A percentile compares a stretch with the other conserved stretches of the same genome.
Conservation (phyloP, 2,113 vertebrate genomes). For the Ceyx cyanopectus region DNA sequence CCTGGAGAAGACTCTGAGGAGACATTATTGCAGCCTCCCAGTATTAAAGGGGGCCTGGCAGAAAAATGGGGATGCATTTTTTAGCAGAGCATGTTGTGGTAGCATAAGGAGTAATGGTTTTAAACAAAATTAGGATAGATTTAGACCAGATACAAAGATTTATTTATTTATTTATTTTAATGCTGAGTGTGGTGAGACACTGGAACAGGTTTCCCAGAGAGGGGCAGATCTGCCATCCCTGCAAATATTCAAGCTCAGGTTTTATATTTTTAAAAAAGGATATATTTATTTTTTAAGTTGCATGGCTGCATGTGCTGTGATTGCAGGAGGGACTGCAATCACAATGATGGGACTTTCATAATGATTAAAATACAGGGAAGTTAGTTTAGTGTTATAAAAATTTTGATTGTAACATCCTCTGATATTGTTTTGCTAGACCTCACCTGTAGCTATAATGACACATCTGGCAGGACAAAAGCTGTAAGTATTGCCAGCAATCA, state of each 20-base stretch:
- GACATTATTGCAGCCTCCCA: background rate
- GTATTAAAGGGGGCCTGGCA: background rate
- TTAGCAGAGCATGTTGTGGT: background rate
- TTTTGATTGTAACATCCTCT: background rate
- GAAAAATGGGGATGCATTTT: background rate
- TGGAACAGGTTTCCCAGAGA: background rate
- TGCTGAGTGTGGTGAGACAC: background rate
- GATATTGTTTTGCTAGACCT: background rate
- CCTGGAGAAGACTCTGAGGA: background rate
- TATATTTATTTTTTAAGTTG: background rate
- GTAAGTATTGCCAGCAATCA: background rate
- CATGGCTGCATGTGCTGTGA: background rate
- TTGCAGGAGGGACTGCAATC: background rate
- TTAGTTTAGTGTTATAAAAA: background rate
- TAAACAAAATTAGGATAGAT: background rate
- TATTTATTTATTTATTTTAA: background rate
- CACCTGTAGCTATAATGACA: background rate
- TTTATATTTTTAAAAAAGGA: background rate
- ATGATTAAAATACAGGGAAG: background rate
- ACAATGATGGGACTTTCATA: too few species aligned
- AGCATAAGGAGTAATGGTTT: background rate
- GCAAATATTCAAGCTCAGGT: background rate
- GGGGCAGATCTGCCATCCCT: background rate
- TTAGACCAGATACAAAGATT: background rate
- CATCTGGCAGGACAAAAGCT: background rate